Percentiles rank a stretch among this genome's conserved stretches.
Evolutionary conservation across 2,888 invertebrate genomes (phyloP).

Genomic region (Agrotis puta): DNA sequence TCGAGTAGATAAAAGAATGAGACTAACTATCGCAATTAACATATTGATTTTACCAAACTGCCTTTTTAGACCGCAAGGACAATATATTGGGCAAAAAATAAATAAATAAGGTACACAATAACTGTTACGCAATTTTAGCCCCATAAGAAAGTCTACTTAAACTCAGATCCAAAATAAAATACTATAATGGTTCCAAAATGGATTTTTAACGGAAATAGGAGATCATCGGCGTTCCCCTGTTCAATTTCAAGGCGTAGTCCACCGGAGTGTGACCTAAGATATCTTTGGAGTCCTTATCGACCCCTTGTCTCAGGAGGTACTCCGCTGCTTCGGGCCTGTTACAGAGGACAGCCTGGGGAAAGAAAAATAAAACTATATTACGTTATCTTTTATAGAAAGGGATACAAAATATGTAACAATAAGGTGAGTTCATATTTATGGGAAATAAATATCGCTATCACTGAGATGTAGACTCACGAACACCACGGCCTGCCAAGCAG

Average conservation of each 20-base stretch:
- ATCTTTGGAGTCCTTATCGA: conserved; percentile 83
- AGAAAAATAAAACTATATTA: conserved; percentile 5
- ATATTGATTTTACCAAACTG: too few species aligned
- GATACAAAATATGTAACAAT: too few species aligned
- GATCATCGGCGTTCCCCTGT: conserved; percentile 57
- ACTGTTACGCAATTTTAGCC: conserved; percentile 24
- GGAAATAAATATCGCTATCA: too few species aligned
- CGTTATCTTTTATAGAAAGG: too few species aligned
- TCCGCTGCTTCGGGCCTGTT: conserved; percentile 86
- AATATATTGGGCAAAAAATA: too few species aligned
- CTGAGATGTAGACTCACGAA: too few species aligned
- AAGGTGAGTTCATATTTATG: too few species aligned
- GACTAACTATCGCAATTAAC: too few species aligned
- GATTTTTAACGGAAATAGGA: conserved; percentile 27
- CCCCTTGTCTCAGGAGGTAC: conserved; percentile 89
- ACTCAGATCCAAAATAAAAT: conserved; percentile 33
- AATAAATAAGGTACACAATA: too few species aligned
- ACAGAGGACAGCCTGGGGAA: conserved; percentile 90
- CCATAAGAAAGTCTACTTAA: conserved; percentile 6
- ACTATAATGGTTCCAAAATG: conserved; percentile 20
- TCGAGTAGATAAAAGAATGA: too few species aligned
- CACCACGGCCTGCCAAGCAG: too few species aligned
- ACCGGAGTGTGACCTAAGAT: conserved; percentile 89
- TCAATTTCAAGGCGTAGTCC: conserved; percentile 80
- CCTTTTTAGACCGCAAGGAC: too few species aligned